phyloP scores from a whole-genome alignment of 92 coral and sea anemone genomes.

The Plumapathes pennacea region DNA sequence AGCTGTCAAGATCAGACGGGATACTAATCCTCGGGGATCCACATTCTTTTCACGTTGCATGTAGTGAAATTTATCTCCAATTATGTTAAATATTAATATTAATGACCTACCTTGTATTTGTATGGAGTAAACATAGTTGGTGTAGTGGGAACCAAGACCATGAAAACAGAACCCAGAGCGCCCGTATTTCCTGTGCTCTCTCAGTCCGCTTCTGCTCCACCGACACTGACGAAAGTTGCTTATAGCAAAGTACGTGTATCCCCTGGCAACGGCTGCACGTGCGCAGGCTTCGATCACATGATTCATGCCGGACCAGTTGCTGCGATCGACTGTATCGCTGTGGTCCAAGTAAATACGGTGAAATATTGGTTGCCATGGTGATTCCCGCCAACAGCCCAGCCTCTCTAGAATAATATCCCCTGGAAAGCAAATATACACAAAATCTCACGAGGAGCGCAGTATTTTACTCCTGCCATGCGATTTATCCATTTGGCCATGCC shows the following conservation, averaged over 20 bases:
- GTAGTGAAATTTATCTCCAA: too few relatives aligned
- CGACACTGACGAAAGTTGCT: conserved; percentile 64
- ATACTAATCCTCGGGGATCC: too few relatives aligned
- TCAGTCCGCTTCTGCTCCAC: conserved; percentile 52
- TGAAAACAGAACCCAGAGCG: conserved; percentile 27
- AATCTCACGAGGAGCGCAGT: too few relatives aligned
- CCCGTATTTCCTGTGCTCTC: conserved; percentile 38
- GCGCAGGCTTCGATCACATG: conserved; percentile 75
- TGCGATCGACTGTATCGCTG: conserved; percentile 50
- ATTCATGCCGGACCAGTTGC: conserved; percentile 54
- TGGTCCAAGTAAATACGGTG: conserved; percentile 50
- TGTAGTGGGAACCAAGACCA: conserved; percentile 75
- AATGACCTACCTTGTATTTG: too few relatives aligned
- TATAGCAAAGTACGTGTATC: conserved; percentile 62
- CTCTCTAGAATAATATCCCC: conserved; percentile 6
- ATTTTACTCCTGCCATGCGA: too few relatives aligned
- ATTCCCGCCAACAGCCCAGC: conserved; percentile 58
- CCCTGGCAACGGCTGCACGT: conserved; percentile 32
- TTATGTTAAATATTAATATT: too few relatives aligned
- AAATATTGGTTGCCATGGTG: conserved; percentile 21
- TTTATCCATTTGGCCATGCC: too few relatives aligned
- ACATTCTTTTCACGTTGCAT: too few relatives aligned
- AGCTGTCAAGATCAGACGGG: not conserved
- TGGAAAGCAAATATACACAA: not conserved
- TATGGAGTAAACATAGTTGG: too few relatives aligned